Percentiles rank a stretch among this genome's conserved stretches.
Evolutionary conservation across 2,113 vertebrate species (phyloP).

Genomic region (Corythaeola cristata): DNA sequence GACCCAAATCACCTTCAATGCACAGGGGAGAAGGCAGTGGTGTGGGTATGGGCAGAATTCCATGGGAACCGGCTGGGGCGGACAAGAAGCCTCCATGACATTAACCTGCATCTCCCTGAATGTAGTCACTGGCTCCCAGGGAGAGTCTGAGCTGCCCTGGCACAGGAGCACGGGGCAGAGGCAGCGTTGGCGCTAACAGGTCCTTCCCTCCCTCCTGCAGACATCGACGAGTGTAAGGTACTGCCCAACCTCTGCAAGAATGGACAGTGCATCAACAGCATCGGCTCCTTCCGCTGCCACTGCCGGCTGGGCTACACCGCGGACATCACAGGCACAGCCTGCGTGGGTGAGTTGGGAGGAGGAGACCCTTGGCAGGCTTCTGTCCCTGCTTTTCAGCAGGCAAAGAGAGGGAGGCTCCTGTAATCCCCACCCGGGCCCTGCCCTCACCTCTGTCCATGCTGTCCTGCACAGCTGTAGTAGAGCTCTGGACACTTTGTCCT

Average conservation of each 20-base stretch:
- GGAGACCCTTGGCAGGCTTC: not conserved
- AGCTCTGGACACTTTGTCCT: not conserved
- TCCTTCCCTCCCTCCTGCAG: constrained; percentile 55
- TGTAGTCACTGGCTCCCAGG: not conserved
- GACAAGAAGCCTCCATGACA: rapidly evolving
- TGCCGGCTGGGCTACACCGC: constrained; percentile 85
- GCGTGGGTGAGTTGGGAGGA: constrained; percentile 78
- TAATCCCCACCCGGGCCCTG: not conserved
- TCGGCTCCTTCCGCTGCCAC: constrained; percentile 93
- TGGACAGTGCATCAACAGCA: constrained; percentile 91
- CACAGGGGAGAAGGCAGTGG: not conserved
- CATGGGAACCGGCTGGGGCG: not conserved
- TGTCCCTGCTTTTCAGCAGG: not conserved
- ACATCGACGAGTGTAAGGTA: constrained; percentile 92
- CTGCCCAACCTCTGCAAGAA: constrained; percentile 86
- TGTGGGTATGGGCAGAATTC: not conserved
- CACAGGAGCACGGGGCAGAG: not conserved
- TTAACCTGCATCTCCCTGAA: not conserved
- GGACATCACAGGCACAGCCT: constrained; percentile 83
- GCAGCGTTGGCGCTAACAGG: not conserved
- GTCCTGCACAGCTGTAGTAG: rapidly evolving
- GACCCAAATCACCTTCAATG: not conserved
- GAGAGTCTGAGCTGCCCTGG: not conserved
- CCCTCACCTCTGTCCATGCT: not conserved
- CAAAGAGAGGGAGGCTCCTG: not conserved